phyloP scores from a whole-genome alignment of 2,113 vertebrate species.

The Orcinus orca region DNA sequence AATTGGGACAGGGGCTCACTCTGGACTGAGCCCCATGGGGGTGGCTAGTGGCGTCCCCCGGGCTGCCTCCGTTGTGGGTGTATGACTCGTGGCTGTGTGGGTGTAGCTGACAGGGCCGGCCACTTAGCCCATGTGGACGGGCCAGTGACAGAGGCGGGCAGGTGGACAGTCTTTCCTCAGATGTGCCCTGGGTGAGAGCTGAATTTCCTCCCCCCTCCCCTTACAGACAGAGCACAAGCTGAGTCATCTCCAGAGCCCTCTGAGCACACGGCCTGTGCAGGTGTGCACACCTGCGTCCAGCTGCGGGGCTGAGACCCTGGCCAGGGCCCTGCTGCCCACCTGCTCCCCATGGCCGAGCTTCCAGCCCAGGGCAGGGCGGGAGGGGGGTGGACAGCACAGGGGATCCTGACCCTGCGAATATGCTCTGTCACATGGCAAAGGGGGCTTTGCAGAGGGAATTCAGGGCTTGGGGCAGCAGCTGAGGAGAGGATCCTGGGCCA shows the following conservation, averaged over 20 bases:
- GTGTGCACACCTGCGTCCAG: too few species aligned
- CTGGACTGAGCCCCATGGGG: neutral
- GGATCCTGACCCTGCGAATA: fast-evolving
- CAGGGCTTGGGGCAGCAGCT: too few species aligned
- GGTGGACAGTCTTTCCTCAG: neutral
- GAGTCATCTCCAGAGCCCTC: neutral
- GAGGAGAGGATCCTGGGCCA: too few species aligned
- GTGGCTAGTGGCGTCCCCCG: neutral
- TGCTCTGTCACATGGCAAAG: fast-evolving
- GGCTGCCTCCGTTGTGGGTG: neutral
- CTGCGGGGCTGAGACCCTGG: neutral
- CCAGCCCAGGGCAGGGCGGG: neutral
- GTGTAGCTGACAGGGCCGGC: neutral
- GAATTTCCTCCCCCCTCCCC: fast-evolving
- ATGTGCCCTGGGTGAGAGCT: neutral
- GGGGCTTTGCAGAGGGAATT: neutral
- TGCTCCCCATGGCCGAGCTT: neutral
- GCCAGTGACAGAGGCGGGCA: neutral
- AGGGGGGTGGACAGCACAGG: neutral
- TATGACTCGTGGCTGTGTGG: neutral
- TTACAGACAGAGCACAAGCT: neutral
- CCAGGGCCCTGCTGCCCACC: neutral
- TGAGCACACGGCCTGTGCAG: neutral
- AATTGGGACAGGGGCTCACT: neutral
- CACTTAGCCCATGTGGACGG: neutral